These are phyloP conservation scores for Limosa lapponica DNA, from an alignment of 2,797 vertebrate genomes.

Conservation along the genomic window DNA sequence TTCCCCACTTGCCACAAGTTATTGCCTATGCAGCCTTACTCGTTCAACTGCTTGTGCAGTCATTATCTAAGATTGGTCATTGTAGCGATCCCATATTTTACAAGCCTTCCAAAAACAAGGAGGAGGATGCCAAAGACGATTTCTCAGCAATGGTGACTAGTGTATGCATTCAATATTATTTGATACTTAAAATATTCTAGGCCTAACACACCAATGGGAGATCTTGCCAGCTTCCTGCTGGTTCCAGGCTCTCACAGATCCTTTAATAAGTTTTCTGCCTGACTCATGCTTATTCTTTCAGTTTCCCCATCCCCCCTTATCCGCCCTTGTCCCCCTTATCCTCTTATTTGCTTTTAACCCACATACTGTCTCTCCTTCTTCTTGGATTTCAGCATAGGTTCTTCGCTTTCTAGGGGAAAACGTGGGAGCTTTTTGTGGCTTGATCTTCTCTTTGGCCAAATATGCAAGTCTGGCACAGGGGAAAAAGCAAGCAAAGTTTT, in stretches of 20 bases:
- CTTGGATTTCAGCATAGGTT: not conserved
- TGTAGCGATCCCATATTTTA: not conserved
- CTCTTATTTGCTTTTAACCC: not conserved
- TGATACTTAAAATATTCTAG: not conserved
- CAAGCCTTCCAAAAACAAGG: not conserved
- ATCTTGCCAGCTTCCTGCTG: not conserved
- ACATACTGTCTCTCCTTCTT: not conserved
- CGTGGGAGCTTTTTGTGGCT: not conserved
- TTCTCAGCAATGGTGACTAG: not conserved
- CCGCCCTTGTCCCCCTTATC: not conserved
- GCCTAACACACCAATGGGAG: not conserved
- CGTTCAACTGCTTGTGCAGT: not conserved
- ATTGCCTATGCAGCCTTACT: not conserved
- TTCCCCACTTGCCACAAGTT: not conserved
- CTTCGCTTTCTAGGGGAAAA: not conserved
- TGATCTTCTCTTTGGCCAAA: not conserved
- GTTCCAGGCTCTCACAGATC: not conserved
- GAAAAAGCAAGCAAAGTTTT: not conserved
- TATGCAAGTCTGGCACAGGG: accelerated
- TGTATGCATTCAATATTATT: not conserved
- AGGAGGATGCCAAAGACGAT: not conserved
- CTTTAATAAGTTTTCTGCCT: not conserved
- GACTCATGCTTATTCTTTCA: not conserved
- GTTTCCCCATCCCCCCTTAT: accelerated
- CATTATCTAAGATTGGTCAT: not conserved